A percentile compares a stretch with the other conserved stretches of the same genome.
Conservation (phyloP, 1,140 invertebrate species). For the Anagrus nilaparvatae region DNA sequence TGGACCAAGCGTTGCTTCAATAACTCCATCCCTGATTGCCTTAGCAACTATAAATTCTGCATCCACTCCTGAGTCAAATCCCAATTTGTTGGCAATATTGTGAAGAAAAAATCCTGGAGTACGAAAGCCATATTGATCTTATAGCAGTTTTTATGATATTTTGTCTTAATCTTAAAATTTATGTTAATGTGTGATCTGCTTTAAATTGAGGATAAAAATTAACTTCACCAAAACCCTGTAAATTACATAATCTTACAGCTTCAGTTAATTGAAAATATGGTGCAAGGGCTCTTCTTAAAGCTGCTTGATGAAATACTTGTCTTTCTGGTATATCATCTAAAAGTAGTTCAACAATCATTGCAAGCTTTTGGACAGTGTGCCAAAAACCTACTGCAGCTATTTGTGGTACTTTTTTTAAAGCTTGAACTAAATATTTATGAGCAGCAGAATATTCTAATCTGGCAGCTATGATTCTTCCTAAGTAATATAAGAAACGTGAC, state of each 20-base stretch:
- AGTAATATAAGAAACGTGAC: slow-evolving; percentile 93
- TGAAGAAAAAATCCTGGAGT: slow-evolving; percentile 87
- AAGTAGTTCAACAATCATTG: slow-evolving; percentile 89
- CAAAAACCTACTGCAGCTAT: slow-evolving; percentile 93
- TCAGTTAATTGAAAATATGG: slow-evolving; percentile 97
- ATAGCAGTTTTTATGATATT: slow-evolving; percentile 99
- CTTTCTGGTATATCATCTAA: slow-evolving; percentile 94
- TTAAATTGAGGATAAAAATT: slow-evolving; percentile 79
- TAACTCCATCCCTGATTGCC: slow-evolving; percentile 97
- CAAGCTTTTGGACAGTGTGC: slow-evolving; percentile 93
- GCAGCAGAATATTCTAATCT: slow-evolving; percentile 93
- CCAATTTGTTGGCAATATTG: slow-evolving; percentile 91
- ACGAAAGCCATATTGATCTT: slow-evolving; percentile 90
- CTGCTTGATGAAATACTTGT: slow-evolving; percentile 76
- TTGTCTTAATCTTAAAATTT: slow-evolving; percentile 87
- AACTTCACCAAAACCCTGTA: slow-evolving; percentile 88
- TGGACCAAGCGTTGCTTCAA: slow-evolving; percentile 93
- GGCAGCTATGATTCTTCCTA: slow-evolving; percentile 94
- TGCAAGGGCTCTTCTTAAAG: slow-evolving; percentile 72
- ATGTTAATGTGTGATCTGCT: slow-evolving; percentile 84
- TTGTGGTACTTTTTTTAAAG: slow-evolving; percentile 91
- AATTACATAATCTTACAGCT: slow-evolving; percentile 89
- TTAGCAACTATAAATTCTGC: slow-evolving; percentile 99
- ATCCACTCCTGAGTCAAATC: slow-evolving; percentile 89
- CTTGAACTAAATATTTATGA: slow-evolving; percentile 89